Evolutionary conservation across 2,113 vertebrate genomes (phyloP).

Genomic region (Todiramphus saurophagus): DNA sequence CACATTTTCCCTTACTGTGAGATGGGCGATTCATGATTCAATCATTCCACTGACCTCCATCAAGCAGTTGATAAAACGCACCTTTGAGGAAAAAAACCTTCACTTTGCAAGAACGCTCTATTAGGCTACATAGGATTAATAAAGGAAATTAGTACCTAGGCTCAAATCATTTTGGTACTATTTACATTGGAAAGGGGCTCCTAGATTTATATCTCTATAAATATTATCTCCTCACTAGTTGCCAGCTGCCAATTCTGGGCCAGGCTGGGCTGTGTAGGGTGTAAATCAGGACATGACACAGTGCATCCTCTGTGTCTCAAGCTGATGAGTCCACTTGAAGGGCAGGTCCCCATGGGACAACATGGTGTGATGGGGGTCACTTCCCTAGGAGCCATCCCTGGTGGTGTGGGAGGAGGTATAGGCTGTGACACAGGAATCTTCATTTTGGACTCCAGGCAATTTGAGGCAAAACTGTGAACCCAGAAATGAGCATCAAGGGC

Average conservation of each 20-base stretch:
- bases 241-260: background rate
- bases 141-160: conserved; percentile 4
- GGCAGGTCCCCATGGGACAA: background rate
- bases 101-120: background rate
- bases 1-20: background rate
- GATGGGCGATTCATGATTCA: background rate
- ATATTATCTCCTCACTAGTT: background rate
- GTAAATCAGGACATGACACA: background rate
- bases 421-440: background rate
- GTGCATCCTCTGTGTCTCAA: background rate
- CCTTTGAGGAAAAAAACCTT: conserved; percentile 13
- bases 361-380: rapidly evolving
- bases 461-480: background rate
- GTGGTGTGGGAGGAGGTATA: background rate
- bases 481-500: rapidly evolving
- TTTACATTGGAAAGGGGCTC: background rate
- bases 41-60: background rate
- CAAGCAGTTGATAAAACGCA: background rate
- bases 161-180: background rate
- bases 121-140: background rate
- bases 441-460: background rate
- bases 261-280: background rate
- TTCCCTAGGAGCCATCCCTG: background rate
- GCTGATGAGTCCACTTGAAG: background rate
- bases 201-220: background rate